phyloP scores from a whole-genome alignment of 2,113 vertebrate genomes.

The Sus scrofa region T2T-Sscrofa CM000820.6:135149001-135149500 shows the following conservation, averaged over 20 bases:
- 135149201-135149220: background rate
- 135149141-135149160: background rate
- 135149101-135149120: slow-evolving; percentile 6
- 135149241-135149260: background rate
- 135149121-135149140: background rate
- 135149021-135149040: background rate
- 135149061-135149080: background rate
- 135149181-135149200: background rate
- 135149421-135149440: background rate
- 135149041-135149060: background rate
- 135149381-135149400: background rate
- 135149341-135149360: background rate
- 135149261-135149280: background rate
- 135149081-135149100: background rate
- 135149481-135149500: background rate
- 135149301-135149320: slow-evolving; percentile 50
- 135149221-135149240: background rate
- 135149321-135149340: background rate
- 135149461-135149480: background rate
- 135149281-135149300: slow-evolving; percentile 3
- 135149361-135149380: background rate
- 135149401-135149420: background rate
- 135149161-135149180: background rate
- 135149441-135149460: background rate
- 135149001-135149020: background rate